Evolutionary conservation across 2,113 vertebrate species (phyloP).

Genomic region (Piprites chloris): DNA sequence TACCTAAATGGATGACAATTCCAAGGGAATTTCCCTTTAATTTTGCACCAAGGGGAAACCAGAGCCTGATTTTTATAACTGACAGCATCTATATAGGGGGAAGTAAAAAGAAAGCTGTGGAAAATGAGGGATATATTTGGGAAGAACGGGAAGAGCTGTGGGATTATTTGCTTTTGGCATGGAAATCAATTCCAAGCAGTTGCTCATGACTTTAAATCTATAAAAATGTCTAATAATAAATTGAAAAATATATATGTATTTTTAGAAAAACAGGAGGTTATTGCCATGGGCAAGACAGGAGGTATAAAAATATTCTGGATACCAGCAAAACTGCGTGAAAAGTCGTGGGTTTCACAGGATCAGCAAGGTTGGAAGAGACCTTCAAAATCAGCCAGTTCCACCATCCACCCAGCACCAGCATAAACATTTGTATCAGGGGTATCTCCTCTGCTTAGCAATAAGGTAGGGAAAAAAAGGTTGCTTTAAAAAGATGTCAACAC

Average conservation of each 20-base stretch:
- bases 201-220: neutral
- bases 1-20: neutral
- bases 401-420: neutral
- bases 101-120: neutral
- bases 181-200: neutral
- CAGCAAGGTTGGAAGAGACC: neutral
- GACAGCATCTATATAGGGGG: neutral
- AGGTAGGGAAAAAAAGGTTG: neutral
- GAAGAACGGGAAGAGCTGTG: neutral
- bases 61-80: neutral
- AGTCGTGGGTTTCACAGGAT: neutral
- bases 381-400: neutral
- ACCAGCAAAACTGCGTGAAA: neutral
- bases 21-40: neutral
- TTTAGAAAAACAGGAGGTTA: neutral
- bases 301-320: neutral
- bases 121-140: neutral
- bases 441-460: neutral
- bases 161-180: neutral
- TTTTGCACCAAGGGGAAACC: neutral
- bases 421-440: neutral
- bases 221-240: neutral
- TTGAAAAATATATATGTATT: neutral
- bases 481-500: fast-evolving
- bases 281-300: neutral